These are phyloP conservation scores for Dunckerocampus dactyliophorus DNA, from an alignment of 2,113 vertebrate species.

Conservation along the genomic window DNA sequence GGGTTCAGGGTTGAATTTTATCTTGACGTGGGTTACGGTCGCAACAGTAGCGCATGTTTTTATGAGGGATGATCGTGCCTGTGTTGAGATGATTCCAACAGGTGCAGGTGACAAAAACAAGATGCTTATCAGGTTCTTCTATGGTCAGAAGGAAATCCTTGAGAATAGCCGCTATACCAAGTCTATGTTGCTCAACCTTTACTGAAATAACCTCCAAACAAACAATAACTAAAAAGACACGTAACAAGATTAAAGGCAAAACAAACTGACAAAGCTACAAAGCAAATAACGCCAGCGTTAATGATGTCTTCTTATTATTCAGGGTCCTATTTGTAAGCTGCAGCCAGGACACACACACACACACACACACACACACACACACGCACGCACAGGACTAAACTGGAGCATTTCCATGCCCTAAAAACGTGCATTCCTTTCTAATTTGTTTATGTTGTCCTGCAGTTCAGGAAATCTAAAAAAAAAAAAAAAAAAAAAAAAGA, in stretches of 20 bases:
- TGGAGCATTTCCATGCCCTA: slow-evolving; percentile 35
- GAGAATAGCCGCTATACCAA: slow-evolving; percentile 1
- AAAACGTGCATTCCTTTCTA: slow-evolving; percentile 39
- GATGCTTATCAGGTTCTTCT: no score
- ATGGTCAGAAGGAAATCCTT: no score
- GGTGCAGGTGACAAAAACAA: no score
- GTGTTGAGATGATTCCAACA: no score
- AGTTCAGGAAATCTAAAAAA: slow-evolving; percentile 9
- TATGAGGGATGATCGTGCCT: no score
- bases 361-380: no score
- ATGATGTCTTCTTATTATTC: background rate
- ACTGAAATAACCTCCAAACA: slow-evolving; percentile 8
- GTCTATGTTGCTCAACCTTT: background rate
- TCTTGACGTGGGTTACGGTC: no score
- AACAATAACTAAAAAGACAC: slow-evolving; percentile 6
- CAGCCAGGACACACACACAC: background rate
- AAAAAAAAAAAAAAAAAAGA: slow-evolving; percentile 2
- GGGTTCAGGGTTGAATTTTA: no score
- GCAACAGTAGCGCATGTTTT: no score
- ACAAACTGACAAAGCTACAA: background rate
- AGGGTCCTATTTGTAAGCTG: background rate
- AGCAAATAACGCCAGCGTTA: background rate
- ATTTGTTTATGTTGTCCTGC: slow-evolving; percentile 31
- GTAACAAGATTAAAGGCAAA: slow-evolving; percentile 4
- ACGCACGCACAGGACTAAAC: no score